These are phyloP conservation scores for Andrena marginata DNA, from an alignment of 2,888 invertebrate genomes.

Conservation along the genomic window DNA sequence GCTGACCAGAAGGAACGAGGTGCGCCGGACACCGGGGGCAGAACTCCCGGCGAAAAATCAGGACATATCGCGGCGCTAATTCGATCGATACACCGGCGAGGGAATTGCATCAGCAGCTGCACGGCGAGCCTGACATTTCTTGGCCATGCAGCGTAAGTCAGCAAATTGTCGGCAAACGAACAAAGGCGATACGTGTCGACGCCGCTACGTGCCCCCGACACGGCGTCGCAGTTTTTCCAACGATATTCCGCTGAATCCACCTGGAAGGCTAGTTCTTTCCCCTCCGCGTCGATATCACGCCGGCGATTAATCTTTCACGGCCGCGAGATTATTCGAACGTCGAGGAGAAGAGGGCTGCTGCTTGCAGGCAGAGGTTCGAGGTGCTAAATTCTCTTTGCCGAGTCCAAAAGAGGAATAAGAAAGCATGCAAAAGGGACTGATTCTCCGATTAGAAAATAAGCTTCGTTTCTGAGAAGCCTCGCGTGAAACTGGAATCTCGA, in stretches of 20 bases:
- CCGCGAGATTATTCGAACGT: not conserved
- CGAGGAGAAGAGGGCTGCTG: not conserved
- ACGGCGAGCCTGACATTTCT: slow-evolving; percentile 19
- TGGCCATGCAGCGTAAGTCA: slow-evolving; percentile 32
- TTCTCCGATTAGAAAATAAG: no score
- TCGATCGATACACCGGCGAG: slow-evolving; percentile 26
- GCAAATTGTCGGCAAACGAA: slow-evolving; percentile 40
- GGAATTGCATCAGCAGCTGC: slow-evolving; percentile 13
- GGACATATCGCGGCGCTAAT: slow-evolving; percentile 9
- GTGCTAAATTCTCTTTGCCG: no score
- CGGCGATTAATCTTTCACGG: slow-evolving; percentile 4
- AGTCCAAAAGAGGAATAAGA: no score
- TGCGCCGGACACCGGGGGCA: not conserved
- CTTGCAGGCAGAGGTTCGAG: no score
- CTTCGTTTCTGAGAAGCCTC: no score
- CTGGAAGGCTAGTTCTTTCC: not conserved
- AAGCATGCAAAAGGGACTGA: no score
- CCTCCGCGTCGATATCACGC: slow-evolving; percentile 16
- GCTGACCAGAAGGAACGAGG: not conserved
- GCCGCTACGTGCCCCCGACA: slow-evolving; percentile 15
- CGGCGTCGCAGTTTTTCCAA: slow-evolving; percentile 26
- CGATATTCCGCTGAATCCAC: slow-evolving; percentile 33
- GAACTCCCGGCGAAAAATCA: slow-evolving; percentile 13
- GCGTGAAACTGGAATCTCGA: no score
- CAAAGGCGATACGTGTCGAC: slow-evolving; percentile 15